Conservation (phyloP, 2,113 vertebrate genomes). For the Caloenas nicobarica region DNA sequence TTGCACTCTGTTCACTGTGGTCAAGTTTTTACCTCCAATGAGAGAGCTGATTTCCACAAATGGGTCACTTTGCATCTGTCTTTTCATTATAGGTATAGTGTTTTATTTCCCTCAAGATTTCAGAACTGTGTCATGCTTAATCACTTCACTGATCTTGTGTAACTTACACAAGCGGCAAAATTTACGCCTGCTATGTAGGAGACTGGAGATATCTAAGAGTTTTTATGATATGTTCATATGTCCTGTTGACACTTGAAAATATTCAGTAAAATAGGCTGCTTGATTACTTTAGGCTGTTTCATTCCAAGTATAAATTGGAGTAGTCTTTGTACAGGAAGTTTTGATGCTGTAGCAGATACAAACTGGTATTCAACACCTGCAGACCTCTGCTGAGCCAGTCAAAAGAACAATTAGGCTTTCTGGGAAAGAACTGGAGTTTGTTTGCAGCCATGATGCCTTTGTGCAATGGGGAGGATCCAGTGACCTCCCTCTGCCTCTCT, state of each 20-base stretch:
- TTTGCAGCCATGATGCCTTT: background rate
- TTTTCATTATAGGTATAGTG: background rate
- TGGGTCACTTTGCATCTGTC: background rate
- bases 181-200: background rate
- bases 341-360: background rate
- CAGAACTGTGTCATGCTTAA: background rate
- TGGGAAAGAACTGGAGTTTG: background rate
- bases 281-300: background rate
- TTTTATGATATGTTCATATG: background rate
- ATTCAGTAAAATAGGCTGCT: background rate
- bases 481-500: background rate
- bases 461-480: background rate
- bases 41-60: background rate
- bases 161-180: background rate
- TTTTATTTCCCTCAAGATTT: background rate
- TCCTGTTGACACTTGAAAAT: background rate
- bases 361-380: background rate
- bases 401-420: background rate
- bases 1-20: background rate
- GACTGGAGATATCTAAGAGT: background rate
- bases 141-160: background rate
- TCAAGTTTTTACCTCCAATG: background rate
- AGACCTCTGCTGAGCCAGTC: background rate
- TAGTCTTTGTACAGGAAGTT: background rate
- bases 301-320: background rate